Evolutionary conservation across 1,140 invertebrate species (phyloP), one percentile per base, ranked within the genome.

Genomic region (Batillaria attramentaria): DNA sequence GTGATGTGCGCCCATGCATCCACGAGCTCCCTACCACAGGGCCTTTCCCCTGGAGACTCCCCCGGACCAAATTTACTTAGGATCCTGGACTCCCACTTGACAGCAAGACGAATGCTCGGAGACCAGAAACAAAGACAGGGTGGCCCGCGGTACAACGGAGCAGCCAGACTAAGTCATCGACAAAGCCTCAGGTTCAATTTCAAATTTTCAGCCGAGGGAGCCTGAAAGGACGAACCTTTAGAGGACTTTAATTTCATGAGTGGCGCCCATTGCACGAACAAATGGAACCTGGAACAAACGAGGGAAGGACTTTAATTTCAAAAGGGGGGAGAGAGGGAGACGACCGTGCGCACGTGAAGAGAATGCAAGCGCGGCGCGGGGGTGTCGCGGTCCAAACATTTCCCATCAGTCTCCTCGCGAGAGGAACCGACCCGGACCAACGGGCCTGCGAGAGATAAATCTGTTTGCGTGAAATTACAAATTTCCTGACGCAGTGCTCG

Each of bases 391-490:
- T 62, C 57, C 57, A 62, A 62, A 62, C 57, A 62, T 62, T 62
- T 62, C 33, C n/a, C 57, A 62, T 62, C 57, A 62, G 33, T 62
- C 57, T 62, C 57, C 33, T 28, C 57, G 33, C 57, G 57, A 24
- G 57, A 24, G 33, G n/a, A 24, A 31, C 57, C 24, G n/a, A 31
- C 57, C n/a, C 57, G 8, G n/a, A n/a, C 57, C 13, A 62, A 13
- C 33, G 57, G 57, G n/a, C 24, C n/a, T 24, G 57, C n/a, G n/a
- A 62, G 33, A 62, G 57, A 62, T 62, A 62, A 62, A 62, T 62
- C 57, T 62, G n/a, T 62, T 62, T 62, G 57, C 57, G 57, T 62
- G 57, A 62, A 62, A 62, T 62, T 62, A 62, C 57, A 62, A 62
- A 62, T 62, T 62, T 62, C 57, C 57, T 62, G 57, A 62, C 57